Conservation (phyloP, 2,113 vertebrate species). For the Chloropsis cyanopogon region DNA sequence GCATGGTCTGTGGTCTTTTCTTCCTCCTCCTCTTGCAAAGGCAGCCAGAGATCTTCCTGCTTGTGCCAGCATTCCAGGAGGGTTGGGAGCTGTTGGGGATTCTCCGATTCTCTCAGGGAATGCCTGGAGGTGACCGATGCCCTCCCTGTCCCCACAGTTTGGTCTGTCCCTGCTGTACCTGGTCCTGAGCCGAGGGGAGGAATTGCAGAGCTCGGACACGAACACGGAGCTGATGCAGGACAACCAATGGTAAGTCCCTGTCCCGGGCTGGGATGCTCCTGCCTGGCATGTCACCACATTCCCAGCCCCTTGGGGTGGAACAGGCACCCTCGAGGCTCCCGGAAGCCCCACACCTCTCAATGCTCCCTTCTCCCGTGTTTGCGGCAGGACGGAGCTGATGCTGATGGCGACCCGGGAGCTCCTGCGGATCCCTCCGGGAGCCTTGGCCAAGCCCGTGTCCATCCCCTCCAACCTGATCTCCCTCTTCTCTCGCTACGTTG, state of each 20-base stretch:
- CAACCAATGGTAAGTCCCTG: conserved; percentile 83
- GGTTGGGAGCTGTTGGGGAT: neutral
- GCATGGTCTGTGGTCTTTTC: no score
- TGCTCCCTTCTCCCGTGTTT: neutral
- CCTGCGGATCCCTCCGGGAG: conserved; percentile 80
- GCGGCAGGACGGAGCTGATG: conserved; percentile 89
- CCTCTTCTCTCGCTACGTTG: conserved; percentile 91
- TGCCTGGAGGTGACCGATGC: neutral
- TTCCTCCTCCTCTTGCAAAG: neutral
- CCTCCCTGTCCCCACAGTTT: conserved; percentile 67
- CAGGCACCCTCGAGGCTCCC: neutral
- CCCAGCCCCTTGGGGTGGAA: neutral
- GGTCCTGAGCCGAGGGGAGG: conserved; percentile 90
- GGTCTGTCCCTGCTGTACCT: conserved; percentile 90
- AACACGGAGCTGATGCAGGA: conserved; percentile 83
- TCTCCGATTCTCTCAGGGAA: neutral
- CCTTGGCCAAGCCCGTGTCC: conserved; percentile 84
- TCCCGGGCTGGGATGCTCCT: neutral
- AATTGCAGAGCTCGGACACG: conserved; percentile 83
- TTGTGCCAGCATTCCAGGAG: neutral
- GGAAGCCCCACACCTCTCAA: fast-evolving
- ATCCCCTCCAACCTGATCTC: conserved; percentile 87
- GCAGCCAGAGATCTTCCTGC: fast-evolving
- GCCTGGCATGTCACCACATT: neutral
- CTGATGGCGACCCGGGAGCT: conserved; percentile 88